Conservation (phyloP, 2,113 vertebrate genomes). For the Pyrgilauda ruficollis region DNA sequence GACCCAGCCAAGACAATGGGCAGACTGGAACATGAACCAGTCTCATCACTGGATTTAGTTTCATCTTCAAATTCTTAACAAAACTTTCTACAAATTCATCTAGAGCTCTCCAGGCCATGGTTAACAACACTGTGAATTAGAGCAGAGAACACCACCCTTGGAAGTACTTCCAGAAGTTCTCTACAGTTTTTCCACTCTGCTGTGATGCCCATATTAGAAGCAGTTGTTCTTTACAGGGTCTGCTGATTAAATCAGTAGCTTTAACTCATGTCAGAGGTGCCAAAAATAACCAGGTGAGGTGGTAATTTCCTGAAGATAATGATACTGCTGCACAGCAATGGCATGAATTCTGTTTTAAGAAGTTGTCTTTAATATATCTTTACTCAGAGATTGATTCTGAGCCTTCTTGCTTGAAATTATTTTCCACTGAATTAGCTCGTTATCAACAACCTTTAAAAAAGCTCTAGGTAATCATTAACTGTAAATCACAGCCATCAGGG, state of each 20-base stretch:
- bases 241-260: neutral
- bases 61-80: neutral
- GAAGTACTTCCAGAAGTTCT: neutral
- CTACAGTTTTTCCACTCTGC: neutral
- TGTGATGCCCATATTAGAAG: neutral
- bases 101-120: neutral
- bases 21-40: neutral
- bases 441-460: conserved; percentile 20
- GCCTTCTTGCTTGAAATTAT: neutral
- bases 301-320: neutral
- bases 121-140: neutral
- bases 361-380: neutral
- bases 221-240: neutral
- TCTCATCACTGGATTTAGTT: neutral
- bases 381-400: neutral
- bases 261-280: neutral
- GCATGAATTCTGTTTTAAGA: neutral
- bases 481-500: conserved; percentile 22
- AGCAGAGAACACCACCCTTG: neutral
- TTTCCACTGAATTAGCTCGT: neutral
- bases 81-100: neutral
- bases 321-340: neutral
- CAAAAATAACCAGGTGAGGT: neutral
- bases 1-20: neutral
- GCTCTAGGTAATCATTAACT: conserved; percentile 26